Percentiles rank a stretch among this genome's conserved stretches.
These are phyloP conservation scores for Acyrthosiphon pisum DNA, from an alignment of 1,140 invertebrate species.

Conservation along the genomic window DNA sequence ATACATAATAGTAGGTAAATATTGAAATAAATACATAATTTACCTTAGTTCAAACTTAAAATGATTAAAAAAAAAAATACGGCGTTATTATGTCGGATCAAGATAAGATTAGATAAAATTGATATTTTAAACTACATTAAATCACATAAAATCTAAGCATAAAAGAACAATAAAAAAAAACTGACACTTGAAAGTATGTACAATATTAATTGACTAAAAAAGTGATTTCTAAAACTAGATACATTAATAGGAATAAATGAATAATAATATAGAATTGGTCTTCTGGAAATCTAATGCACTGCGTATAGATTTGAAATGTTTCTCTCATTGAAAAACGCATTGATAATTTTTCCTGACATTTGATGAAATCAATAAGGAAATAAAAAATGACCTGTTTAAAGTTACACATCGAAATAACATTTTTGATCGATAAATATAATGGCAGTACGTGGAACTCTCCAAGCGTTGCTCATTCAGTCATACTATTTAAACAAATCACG, in stretches of 20 bases:
- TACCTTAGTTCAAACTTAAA: neutral
- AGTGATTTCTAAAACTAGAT: neutral
- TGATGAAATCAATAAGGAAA: neutral
- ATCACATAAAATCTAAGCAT: neutral
- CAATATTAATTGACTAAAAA: too few relatives aligned
- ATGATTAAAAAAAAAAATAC: neutral
- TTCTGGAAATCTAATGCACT: neutral
- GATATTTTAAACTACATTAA: neutral
- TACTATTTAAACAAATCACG: neutral
- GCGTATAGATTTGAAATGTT: neutral
- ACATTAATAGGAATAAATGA: neutral
- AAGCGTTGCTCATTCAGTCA: neutral
- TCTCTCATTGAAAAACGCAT: neutral
- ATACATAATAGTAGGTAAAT: neutral
- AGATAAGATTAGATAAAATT: neutral
- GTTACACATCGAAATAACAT: too few relatives aligned
- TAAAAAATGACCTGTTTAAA: neutral
- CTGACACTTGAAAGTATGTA: too few relatives aligned
- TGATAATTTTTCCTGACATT: neutral
- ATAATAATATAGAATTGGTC: neutral
- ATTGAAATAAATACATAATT: neutral
- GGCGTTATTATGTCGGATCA: neutral
- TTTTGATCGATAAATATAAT: neutral
- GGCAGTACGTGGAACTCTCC: neutral
- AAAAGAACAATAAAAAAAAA: neutral